Evolutionary conservation across 2,113 vertebrate species (phyloP), one percentile per base, ranked within the genome.

Genomic region (Pantherophis guttatus): DNA sequence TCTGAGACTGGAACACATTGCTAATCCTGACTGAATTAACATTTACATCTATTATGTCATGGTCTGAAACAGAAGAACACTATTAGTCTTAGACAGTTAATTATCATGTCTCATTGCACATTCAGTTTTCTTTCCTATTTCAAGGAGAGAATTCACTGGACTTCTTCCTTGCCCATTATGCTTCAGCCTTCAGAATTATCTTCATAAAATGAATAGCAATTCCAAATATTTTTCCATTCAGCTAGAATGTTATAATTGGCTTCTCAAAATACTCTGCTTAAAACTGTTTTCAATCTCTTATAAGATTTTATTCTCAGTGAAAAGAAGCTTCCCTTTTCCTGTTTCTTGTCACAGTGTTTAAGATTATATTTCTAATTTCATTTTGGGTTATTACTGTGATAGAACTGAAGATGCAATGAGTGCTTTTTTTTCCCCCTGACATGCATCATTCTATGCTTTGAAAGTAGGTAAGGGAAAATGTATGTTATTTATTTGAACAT

Each of bases 221-320:
- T 88, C 94, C 95, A 96, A 90, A 95, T 2, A 17, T 15, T 96
- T 94, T 95, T 95, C 95, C 81, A 93, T 92, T 90, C 91, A 94
- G 15, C 95, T 29, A 53, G 54, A 55, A 87, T 33, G 44, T 85
- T 94, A 50, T 44, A 59, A 85, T 89, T 62, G 88, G 92, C 87
- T 94, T 93, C 91, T 53, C 91, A 93, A 85, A 88, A 87, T 59
- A 59, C 3, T 86, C 33, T 87, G 39, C n/a, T 91, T 24, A 90
- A 48, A 90, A 7, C 29, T 70, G 53, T 57, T 39, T 44, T 86
- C 23, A 29, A 86, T 48, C n/a, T 58, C 24, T 44, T 86, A 17
- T 21, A 58, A 50, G 24, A n/a, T 90, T 29, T 52, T 62, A 65
- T 50, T 26, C 24, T 58, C n/a, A 5, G 57, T 29, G 23, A 90